phyloP scores from a whole-genome alignment of 2,113 vertebrate species.

The Misgurnus anguillicaudatus region DNA sequence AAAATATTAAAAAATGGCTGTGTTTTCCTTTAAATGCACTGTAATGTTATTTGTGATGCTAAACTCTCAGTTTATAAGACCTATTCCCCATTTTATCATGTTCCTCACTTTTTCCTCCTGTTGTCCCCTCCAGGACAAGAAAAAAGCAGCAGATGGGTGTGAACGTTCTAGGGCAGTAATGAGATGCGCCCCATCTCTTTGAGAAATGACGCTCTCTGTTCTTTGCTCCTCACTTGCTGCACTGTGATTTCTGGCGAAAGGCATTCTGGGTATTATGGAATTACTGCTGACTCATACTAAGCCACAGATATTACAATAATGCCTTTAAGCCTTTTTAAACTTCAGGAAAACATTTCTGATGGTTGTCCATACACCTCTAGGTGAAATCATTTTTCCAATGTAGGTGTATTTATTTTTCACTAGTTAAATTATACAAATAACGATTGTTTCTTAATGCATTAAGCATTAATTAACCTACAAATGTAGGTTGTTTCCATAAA shows the following conservation, averaged over 20 bases:
- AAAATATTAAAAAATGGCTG: too few species aligned
- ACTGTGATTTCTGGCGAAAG: background rate
- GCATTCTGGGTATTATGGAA: constrained; percentile 2
- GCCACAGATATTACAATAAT: background rate
- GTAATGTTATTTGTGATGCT: background rate
- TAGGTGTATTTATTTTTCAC: background rate
- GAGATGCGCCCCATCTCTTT: constrained; percentile 23
- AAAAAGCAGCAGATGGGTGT: constrained; percentile 17
- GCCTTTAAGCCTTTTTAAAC: constrained; percentile 7
- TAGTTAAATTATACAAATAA: too few species aligned
- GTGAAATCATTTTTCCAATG: too few species aligned
- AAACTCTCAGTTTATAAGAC: background rate
- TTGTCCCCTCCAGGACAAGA: constrained; percentile 5
- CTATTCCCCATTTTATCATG: background rate
- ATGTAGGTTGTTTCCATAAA: too few species aligned
- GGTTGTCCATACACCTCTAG: too few species aligned
- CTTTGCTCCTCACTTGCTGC: constrained; percentile 1
- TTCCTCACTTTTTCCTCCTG: background rate
- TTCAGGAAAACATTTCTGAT: too few species aligned
- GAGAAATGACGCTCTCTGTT: background rate
- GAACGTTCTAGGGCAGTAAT: constrained; percentile 1
- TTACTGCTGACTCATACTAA: constrained; percentile 20
- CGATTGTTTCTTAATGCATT: too few species aligned
- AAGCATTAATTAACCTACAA: too few species aligned
- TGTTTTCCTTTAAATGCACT: too few species aligned